Conservation (phyloP, 35 echinoderm and acorn worm species). For the Ophiothrix spiculata region DNA sequence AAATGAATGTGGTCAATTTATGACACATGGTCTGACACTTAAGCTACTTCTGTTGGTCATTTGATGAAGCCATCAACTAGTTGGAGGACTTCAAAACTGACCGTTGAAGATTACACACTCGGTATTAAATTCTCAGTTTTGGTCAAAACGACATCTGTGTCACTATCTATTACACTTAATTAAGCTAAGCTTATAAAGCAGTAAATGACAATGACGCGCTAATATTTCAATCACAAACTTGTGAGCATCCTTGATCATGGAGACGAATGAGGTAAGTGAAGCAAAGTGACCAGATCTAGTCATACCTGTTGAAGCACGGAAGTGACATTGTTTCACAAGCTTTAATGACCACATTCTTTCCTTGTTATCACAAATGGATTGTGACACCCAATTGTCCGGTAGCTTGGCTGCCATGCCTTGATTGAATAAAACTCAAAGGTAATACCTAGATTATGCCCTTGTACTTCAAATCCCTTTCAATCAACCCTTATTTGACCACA, state of each 20-base stretch:
- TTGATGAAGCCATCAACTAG: not conserved
- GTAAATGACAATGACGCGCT: no score
- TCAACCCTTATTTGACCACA: not conserved
- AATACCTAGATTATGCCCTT: not conserved
- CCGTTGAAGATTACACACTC: not conserved
- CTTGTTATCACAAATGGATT: not conserved
- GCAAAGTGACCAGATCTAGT: no score
- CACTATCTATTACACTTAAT: no score
- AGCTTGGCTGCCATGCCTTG: not conserved
- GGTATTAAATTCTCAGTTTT: not conserved
- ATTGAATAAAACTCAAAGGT: not conserved
- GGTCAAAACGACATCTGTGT: no score
- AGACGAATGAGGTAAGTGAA: no score
- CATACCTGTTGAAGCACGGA: no score
- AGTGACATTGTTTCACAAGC: not conserved
- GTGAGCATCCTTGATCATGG: no score
- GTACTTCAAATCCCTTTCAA: not conserved
- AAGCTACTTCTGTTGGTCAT: not conserved
- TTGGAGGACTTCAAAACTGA: not conserved
- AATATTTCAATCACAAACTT: no score
- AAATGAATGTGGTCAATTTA: no score
- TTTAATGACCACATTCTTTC: not conserved
- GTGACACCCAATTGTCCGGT: constrained; percentile 1
- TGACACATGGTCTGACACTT: no score
- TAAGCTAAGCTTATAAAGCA: no score